A percentile compares a stretch with the other conserved stretches of the same genome.
Evolutionary conservation across 2,888 invertebrate species (phyloP).

Genomic region (Asteroscopus sphinx): DNA sequence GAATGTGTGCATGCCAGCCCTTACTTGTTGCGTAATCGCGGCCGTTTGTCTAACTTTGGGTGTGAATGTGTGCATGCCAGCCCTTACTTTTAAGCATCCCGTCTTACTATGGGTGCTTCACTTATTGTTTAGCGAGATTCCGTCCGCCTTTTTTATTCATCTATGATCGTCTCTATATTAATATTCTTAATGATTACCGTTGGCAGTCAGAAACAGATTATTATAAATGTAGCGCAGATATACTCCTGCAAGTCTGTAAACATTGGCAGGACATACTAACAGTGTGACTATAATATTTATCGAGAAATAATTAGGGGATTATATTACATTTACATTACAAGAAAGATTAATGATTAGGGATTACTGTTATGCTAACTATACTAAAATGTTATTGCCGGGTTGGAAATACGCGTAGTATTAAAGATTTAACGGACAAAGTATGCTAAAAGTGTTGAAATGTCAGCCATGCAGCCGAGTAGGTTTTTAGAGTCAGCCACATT

Average conservation of each 20-base stretch:
- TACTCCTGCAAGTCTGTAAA: slow-evolving; percentile 19
- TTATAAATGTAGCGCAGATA: slow-evolving; percentile 41
- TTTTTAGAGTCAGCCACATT: slow-evolving; percentile 42
- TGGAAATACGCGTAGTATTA: slow-evolving; percentile 33
- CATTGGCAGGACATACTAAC: slow-evolving; percentile 26
- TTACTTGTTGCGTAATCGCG: too few species aligned
- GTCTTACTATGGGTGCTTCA: too few species aligned
- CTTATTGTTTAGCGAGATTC: too few species aligned
- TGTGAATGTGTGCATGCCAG: too few species aligned
- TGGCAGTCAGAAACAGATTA: slow-evolving; percentile 63
- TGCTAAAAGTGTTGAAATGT: slow-evolving; percentile 27
- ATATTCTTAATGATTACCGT: slow-evolving; percentile 55
- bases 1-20: too few species aligned
- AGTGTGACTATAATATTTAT: slow-evolving; percentile 26
- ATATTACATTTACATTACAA: slow-evolving; percentile 30
- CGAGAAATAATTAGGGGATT: slow-evolving; percentile 28
- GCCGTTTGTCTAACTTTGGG: too few species aligned
- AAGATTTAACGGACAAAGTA: slow-evolving; percentile 5
- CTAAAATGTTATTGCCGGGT: slow-evolving; percentile 37
- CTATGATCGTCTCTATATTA: slow-evolving; percentile 16
- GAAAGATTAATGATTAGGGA: slow-evolving; percentile 31
- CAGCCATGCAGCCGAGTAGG: too few species aligned
- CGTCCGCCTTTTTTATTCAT: too few species aligned
- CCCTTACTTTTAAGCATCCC: too few species aligned
- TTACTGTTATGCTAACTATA: slow-evolving; percentile 35